Evolutionary conservation across 2,797 vertebrate genomes (phyloP).

Genomic region (Podargus strigoides): DNA sequence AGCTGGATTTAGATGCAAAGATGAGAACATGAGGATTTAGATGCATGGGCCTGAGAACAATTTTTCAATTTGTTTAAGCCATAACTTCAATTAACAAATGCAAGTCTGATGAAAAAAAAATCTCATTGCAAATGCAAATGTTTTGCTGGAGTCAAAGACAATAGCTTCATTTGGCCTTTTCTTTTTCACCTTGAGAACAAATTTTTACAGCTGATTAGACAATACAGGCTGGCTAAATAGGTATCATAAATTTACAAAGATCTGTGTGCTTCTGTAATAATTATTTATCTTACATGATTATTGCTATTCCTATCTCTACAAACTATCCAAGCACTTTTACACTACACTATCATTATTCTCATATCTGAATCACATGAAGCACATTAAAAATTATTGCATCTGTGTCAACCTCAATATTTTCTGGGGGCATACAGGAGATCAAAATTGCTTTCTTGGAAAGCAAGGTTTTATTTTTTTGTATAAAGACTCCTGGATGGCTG

Average conservation of each 20-base stretch:
- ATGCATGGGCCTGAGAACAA: background rate
- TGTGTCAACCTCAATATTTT: background rate
- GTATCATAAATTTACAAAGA: background rate
- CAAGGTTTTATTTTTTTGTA: background rate
- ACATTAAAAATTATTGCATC: background rate
- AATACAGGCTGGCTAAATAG: background rate
- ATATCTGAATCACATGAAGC: background rate
- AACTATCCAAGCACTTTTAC: background rate
- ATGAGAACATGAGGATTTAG: no score
- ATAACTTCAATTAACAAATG: background rate
- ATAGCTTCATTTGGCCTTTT: background rate
- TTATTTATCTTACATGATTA: background rate
- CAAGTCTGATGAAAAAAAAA: background rate
- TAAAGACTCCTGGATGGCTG: background rate
- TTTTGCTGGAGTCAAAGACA: background rate
- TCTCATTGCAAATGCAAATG: background rate
- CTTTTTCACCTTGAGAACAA: background rate
- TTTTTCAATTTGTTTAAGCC: background rate
- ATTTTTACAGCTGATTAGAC: background rate
- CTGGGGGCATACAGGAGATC: background rate
- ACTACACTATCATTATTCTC: background rate
- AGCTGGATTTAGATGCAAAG: background rate
- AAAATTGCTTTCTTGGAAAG: background rate
- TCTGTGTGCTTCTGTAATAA: background rate
- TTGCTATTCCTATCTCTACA: background rate